phyloP scores from a whole-genome alignment of 2,888 invertebrate genomes.

The Dilophus febrilis region DNA sequence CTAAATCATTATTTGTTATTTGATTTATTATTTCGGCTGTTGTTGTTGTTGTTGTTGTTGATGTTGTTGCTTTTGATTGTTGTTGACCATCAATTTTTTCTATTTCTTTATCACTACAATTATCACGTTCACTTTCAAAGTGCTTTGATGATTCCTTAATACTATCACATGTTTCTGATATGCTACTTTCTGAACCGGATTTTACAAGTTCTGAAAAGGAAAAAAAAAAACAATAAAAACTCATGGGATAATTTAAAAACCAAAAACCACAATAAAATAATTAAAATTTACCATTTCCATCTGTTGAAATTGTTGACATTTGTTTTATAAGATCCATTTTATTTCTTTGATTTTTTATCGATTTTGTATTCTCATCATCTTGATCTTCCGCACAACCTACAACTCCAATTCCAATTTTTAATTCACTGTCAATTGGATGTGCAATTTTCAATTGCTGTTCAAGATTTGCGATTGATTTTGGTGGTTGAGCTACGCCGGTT shows the following conservation, averaged over 20 bases:
- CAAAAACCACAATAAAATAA: conserved; percentile 3
- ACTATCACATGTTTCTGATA: conserved; percentile 60
- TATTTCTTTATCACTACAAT: conserved; percentile 49
- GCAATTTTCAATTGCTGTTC: conserved; percentile 22
- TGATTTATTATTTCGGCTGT: too few relatives aligned
- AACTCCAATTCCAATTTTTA: too few relatives aligned
- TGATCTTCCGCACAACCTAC: too few relatives aligned
- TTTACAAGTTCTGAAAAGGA: conserved; percentile 37
- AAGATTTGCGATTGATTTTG: conserved; percentile 18
- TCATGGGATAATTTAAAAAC: background rate
- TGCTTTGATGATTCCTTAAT: conserved; percentile 52
- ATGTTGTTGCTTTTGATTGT: too few relatives aligned
- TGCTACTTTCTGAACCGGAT: conserved; percentile 77
- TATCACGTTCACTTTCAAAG: conserved; percentile 50
- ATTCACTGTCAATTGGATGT: too few relatives aligned
- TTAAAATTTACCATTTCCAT: conserved; percentile 36
- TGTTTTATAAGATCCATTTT: conserved; percentile 52
- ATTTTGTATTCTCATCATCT: conserved; percentile 7
- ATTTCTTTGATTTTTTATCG: conserved; percentile 3
- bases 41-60: background rate
- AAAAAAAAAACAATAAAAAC: too few relatives aligned
- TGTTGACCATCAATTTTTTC: background rate
- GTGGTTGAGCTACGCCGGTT: conserved; percentile 23
- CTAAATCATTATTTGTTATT: conserved; percentile 1
- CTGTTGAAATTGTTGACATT: conserved; percentile 52